A percentile compares a stretch with the other conserved stretches of the same genome.
phyloP scores from a whole-genome alignment of 2,888 invertebrate genomes.

The Apamea monoglypha region DNA sequence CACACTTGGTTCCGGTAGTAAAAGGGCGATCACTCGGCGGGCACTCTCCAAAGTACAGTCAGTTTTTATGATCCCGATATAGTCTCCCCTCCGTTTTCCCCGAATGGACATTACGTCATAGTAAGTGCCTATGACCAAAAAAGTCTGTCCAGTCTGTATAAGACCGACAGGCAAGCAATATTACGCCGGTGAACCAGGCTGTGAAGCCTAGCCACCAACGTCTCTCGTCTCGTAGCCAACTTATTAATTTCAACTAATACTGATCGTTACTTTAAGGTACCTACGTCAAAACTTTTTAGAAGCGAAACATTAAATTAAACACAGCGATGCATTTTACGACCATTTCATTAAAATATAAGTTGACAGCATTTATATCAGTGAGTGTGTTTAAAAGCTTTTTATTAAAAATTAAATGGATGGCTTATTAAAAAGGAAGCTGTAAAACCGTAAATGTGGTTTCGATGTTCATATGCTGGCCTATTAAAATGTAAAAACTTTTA shows the following conservation, averaged over 20 bases:
- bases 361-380: neutral
- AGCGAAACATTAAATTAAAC: neutral
- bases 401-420: neutral
- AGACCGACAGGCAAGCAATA: neutral
- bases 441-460: conserved; percentile 26
- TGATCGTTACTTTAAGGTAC: too few species aligned
- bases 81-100: too few species aligned
- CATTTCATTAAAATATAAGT: conserved; percentile 2
- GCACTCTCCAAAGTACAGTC: neutral
- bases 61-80: too few species aligned
- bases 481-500: conserved; percentile 1
- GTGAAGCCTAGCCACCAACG: too few species aligned
- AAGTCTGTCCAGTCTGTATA: too few species aligned
- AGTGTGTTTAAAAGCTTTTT: conserved; percentile 21
- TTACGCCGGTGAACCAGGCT: neutral
- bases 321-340: neutral
- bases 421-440: neutral
- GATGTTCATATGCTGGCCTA: conserved; percentile 6
- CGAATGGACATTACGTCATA: too few species aligned
- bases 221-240: too few species aligned
- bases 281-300: neutral
- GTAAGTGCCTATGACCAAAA: too few species aligned
- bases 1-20: too few species aligned
- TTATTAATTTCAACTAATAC: too few species aligned
- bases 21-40: too few species aligned